These are phyloP conservation scores for Cantharis rufa DNA, from an alignment of 2,888 invertebrate genomes.

Conservation along the genomic window DNA sequence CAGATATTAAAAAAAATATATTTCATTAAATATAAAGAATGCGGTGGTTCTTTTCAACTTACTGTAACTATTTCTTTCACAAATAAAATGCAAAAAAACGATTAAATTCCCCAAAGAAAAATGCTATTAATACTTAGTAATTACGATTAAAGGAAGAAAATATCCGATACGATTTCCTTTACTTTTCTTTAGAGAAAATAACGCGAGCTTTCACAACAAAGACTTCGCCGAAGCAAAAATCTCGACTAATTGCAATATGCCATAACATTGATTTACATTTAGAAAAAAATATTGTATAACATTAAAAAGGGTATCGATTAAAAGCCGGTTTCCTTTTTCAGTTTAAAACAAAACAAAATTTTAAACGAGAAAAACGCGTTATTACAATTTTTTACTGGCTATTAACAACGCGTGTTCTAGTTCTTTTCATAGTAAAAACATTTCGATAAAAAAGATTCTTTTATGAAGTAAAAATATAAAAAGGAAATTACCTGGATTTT, in stretches of 20 bases:
- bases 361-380: not conserved
- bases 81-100: not conserved
- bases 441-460: not conserved
- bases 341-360: not conserved
- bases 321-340: not conserved
- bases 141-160: not conserved
- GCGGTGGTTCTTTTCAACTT: not conserved
- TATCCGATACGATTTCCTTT: not conserved
- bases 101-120: not conserved
- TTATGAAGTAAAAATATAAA: not conserved
- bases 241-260: not conserved
- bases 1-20: not conserved
- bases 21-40: not conserved
- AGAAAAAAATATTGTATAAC: not conserved
- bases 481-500: constrained; percentile 5
- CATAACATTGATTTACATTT: not conserved
- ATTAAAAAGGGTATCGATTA: not conserved
- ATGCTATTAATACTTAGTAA: not conserved
- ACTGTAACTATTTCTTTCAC: not conserved
- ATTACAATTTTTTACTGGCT: not conserved
- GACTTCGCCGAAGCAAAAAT: not conserved
- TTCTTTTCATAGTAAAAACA: not conserved
- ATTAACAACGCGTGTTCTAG: not conserved
- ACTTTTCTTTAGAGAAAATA: not conserved
- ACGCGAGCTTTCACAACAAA: not conserved